Base-by-base conservation (phyloP, 2,113 vertebrate species). In the Sander vitreus region DNA sequence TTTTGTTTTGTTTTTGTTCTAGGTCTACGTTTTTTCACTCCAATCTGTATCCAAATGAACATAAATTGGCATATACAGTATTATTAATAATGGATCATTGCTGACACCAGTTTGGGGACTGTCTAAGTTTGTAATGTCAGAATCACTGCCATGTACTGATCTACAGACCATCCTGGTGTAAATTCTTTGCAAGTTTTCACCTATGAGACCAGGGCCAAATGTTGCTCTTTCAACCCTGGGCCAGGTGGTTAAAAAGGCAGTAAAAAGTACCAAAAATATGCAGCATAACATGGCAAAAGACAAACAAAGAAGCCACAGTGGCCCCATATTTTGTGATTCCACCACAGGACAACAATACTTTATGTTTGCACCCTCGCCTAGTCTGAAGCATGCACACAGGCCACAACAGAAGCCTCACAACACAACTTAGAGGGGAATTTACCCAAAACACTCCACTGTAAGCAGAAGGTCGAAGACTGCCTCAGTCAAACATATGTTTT, bases 391-490 rank as follows among this genome's bases (percentile, higher is more conserved):
- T 58, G 73, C 85, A 88, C 58, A 75, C 83, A 72, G 50, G 77
- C 88, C 88, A 89, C 77, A 89, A 85, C 81, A 81, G 65, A 87
- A 85, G 78, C 71, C 66, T 75, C 47, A 15, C 67, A 62, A 36
- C 84, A 85, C 62, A 73, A 78, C 76, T 78, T 33, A 30, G 75
- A 72, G 30, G 75, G 80, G 75, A 78, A 58, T 88, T 77, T 51
- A 83, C 76, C 86, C 62, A 74, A 73, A 78, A 77, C 74, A 39
- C 67, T 43, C 47, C 25, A 43, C 11, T 65, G 69, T 73, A 70
- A 78, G 51, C 55, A 60, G 62, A 71, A n/a, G 69, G 60, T 58
- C 13, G 51, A 77, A 39, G 7, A 79, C 76, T 18, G 57, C 27
- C 66, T 43, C 66, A 19, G 51, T 73, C 66, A 67, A 11, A 53